phyloP scores from a whole-genome alignment of 2,888 invertebrate species.

The Onthophagus sagittarius region DNA sequence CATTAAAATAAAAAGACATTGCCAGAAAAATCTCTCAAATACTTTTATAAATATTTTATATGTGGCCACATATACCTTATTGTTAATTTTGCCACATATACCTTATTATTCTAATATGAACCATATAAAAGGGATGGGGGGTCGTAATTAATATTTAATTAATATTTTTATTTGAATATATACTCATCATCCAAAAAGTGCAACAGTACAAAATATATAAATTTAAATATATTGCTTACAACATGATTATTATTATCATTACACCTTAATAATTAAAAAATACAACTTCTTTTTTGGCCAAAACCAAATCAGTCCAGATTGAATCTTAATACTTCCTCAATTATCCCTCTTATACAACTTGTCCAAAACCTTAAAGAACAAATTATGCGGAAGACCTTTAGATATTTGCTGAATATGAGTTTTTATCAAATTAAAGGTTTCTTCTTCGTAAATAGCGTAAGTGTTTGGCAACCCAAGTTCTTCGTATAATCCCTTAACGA shows the following conservation, averaged over 20 bases:
- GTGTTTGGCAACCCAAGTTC: constrained; percentile 72
- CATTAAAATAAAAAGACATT: too few relatives aligned
- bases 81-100: too few relatives aligned
- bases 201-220: neutral
- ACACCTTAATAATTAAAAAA: constrained; percentile 1
- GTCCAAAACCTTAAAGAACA: constrained; percentile 78
- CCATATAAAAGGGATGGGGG: too few relatives aligned
- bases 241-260: neutral
- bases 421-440: constrained; percentile 75
- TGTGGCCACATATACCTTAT: too few relatives aligned
- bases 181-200: neutral
- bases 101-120: too few relatives aligned
- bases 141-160: too few relatives aligned
- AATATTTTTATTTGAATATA: neutral
- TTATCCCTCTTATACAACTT: constrained; percentile 71
- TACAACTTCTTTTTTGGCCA: neutral
- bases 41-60: too few relatives aligned
- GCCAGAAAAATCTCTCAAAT: too few relatives aligned
- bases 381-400: constrained; percentile 72
- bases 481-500: constrained; percentile 72
- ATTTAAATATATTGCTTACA: constrained; percentile 1
- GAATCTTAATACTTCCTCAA: neutral
- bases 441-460: constrained; percentile 77
- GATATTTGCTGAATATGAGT: constrained; percentile 83
- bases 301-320: neutral